phyloP scores from a whole-genome alignment of 2,113 vertebrate genomes.

The Telmatochromis sp. region DNA sequence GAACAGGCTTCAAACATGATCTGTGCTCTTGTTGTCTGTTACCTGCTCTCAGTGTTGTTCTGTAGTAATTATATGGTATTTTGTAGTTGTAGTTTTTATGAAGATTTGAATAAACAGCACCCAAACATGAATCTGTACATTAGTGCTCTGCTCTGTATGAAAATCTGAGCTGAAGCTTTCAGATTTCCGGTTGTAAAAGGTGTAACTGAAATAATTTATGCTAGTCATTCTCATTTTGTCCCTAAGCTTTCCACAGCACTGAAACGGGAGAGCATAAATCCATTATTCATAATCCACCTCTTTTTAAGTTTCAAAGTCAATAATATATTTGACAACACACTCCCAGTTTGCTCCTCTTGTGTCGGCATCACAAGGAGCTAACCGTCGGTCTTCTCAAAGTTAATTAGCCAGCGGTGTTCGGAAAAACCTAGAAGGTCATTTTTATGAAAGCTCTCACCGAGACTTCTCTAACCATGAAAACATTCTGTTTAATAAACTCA shows the following conservation, averaged over 20 bases:
- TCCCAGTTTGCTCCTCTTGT: background rate
- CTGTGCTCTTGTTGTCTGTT: background rate
- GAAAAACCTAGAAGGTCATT: background rate
- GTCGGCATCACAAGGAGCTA: background rate
- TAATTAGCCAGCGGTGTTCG: background rate
- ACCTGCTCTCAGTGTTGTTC: background rate
- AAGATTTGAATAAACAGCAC: background rate
- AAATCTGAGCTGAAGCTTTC: background rate
- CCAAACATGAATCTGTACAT: background rate
- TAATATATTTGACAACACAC: background rate
- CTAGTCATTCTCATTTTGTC: background rate
- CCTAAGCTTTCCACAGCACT: background rate
- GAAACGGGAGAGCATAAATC: background rate
- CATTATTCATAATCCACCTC: background rate
- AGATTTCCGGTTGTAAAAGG: background rate
- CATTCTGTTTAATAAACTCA: background rate
- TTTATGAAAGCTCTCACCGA: background rate
- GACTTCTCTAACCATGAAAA: background rate
- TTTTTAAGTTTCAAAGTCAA: background rate
- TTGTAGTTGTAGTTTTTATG: background rate
- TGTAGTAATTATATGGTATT: background rate
- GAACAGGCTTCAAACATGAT: background rate
- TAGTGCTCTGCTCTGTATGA: background rate
- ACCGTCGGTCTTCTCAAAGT: background rate
- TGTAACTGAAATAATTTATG: background rate